phyloP scores from a whole-genome alignment of 1,140 invertebrate genomes.

The Hyles vespertilio region DNA sequence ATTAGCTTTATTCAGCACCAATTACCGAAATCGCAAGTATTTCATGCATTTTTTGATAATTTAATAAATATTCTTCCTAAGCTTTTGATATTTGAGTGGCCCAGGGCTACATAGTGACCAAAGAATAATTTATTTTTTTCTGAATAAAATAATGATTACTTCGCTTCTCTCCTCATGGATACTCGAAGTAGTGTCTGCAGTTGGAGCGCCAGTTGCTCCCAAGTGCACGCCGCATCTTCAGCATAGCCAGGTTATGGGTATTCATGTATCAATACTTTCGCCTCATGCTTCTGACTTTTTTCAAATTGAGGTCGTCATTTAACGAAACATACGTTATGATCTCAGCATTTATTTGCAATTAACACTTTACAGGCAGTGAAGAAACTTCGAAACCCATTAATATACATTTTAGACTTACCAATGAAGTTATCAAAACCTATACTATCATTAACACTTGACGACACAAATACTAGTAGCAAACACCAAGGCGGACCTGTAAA shows the following conservation, averaged over 20 bases:
- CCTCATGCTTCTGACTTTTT: conserved; percentile 45
- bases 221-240: conserved; percentile 38
- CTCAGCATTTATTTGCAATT: conserved; percentile 68
- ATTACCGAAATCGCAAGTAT: not conserved
- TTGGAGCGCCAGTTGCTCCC: conserved; percentile 33
- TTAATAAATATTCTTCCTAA: not conserved
- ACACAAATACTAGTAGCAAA: conserved; percentile 22
- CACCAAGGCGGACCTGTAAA: conserved; percentile 53
- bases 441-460: conserved; percentile 36
- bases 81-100: no score
- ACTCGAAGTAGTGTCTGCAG: conserved; percentile 35
- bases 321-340: conserved; percentile 55
- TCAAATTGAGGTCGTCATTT: conserved; percentile 54
- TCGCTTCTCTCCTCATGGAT: conserved; percentile 15
- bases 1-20: no score
- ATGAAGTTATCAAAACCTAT: conserved; percentile 37
- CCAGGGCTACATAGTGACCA: no score
- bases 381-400: conserved; percentile 53
- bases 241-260: conserved; percentile 33
- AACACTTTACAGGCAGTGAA: conserved; percentile 54
- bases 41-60: not conserved
- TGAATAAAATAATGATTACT: conserved; percentile 7
- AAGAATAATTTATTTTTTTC: conserved; percentile 2
- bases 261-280: conserved; percentile 25
- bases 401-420: conserved; percentile 73